Base-by-base conservation (phyloP, 2,113 vertebrate genomes). In the Xiphophorus couchianus region DNA sequence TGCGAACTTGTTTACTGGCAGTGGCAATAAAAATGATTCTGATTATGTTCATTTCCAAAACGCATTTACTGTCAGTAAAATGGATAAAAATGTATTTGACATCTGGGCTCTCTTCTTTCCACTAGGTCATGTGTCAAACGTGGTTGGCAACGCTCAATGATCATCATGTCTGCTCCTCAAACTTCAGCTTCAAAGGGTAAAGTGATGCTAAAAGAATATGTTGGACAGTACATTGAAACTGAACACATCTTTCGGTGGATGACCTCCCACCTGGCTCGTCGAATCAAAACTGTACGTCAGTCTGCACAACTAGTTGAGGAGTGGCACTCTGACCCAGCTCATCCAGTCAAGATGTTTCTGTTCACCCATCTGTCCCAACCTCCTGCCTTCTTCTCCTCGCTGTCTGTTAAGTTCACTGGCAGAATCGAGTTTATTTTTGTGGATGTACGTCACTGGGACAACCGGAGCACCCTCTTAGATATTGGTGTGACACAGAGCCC, bases 191-290 rank as follows among this genome's bases (percentile, higher is more conserved):
- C 98, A 3, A 99, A 99, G 88, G 98, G 98, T 4, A 99, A 96
- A 86, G 98, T 99, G 28, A 97, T 98, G 96, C 94, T 99, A 0
- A 99, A 98, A 84, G 97, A 99, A 64, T 99, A 99, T 74, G 93
- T 83, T 0, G 97, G 97, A 48, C 94, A 83, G 27, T 95, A 73
- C 77, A 91, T 96, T 0, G 97, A 98, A 80, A 95, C 94, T 0
- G 97, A 98, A 62, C 96, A 97, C 87, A 97, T 99, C 86, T 98
- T 99, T 86, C 97, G 97, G 82, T 99, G 98, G 98, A 98, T 99
- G 94, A 98, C 97, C 4, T 96, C 96, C 1, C 97, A 97, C 0
- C 96, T 97, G 33, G 96, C 97, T 51, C 96, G 97, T 48, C 95
- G 97, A 31, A 96, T 99, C 89, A 98, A 98, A 93, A 99, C 96